Percentiles rank a stretch among this genome's conserved stretches.
These are phyloP conservation scores for Cisticola juncidis DNA, from an alignment of 2,113 vertebrate genomes.

Conservation along the genomic window DNA sequence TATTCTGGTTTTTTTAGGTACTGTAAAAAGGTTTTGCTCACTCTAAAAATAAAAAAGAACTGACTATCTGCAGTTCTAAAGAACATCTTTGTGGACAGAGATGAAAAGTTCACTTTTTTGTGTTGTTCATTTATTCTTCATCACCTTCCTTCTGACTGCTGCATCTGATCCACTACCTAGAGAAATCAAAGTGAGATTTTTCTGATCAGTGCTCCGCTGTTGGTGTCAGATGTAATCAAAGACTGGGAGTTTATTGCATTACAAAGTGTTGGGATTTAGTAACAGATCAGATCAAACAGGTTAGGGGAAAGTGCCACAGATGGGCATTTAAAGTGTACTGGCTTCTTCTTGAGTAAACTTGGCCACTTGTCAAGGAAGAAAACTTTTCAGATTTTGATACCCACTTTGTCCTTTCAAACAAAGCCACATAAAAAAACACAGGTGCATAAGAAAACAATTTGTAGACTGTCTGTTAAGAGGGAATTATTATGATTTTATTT, in stretches of 20 bases:
- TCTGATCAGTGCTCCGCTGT: slow-evolving; percentile 12
- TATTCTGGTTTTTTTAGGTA: background rate
- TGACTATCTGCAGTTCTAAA: background rate
- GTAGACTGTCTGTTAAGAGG: background rate
- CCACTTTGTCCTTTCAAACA: background rate
- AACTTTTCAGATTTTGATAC: background rate
- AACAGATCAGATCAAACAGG: background rate
- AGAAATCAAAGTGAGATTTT: slow-evolving; percentile 44
- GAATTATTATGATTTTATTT: background rate
- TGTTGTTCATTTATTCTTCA: slow-evolving; percentile 1
- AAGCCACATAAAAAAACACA: background rate
- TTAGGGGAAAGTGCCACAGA: background rate
- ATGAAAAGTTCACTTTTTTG: background rate
- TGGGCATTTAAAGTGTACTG: background rate
- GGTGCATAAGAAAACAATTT: background rate
- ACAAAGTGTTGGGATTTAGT: slow-evolving; percentile 24
- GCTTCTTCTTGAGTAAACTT: background rate
- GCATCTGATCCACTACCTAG: slow-evolving; percentile 3
- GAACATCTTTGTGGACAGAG: background rate
- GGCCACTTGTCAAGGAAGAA: background rate
- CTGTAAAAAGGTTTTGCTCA: background rate
- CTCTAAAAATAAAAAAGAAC: background rate
- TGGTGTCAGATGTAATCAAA: slow-evolving; percentile 35
- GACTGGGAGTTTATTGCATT: background rate
- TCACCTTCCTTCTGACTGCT: background rate